Evolutionary conservation across 2,797 vertebrate genomes (phyloP).

Genomic region (Meda fulgida): DNA sequence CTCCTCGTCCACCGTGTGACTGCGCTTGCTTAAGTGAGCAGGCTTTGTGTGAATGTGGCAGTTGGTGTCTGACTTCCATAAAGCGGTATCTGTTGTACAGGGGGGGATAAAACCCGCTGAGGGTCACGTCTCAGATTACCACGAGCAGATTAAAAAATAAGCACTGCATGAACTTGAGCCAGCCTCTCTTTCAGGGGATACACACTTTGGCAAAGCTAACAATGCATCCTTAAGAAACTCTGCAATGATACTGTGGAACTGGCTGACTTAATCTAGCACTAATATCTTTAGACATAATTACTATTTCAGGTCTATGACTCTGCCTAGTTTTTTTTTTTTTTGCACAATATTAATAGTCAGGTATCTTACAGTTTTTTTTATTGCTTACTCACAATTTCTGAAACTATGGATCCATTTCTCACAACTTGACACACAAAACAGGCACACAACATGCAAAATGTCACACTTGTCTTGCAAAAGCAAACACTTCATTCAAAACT

Average conservation of each 20-base stretch:
- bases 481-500: no score
- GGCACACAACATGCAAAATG: no score
- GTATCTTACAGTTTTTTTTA: no score
- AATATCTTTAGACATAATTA: conserved; percentile 19
- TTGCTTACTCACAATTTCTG: no score
- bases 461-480: no score
- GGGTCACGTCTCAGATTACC: conserved; percentile 43
- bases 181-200: conserved; percentile 31
- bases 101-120: conserved; percentile 33
- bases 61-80: conserved; percentile 42
- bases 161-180: conserved; percentile 48
- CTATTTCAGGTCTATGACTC: not conserved
- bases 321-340: not conserved
- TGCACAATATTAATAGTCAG: not conserved
- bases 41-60: conserved; percentile 40
- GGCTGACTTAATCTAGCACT: not conserved
- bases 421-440: no score
- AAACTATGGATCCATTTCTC: no score
- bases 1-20: conserved; percentile 36
- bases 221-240: conserved; percentile 35
- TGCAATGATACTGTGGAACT: conserved; percentile 43
- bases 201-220: conserved; percentile 40
- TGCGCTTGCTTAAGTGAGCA: conserved; percentile 8
- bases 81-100: conserved; percentile 28
- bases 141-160: conserved; percentile 56